Evolutionary conservation across 2,888 invertebrate species (phyloP).

Genomic region (Phrixothrix hirtus): DNA sequence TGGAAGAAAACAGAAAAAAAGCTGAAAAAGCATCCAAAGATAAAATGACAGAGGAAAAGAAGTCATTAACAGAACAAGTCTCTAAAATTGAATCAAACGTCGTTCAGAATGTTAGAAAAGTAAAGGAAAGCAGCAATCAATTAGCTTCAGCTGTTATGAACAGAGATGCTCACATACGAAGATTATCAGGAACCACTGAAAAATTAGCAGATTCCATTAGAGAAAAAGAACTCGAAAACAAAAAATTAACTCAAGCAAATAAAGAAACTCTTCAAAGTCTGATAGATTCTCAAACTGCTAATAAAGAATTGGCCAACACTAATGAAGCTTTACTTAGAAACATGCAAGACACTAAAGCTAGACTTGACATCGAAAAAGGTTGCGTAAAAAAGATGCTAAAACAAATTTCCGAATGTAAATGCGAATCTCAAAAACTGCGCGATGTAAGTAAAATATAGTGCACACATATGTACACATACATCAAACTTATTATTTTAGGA

Average conservation of each 20-base stretch:
- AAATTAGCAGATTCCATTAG: conserved; percentile 22
- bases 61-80: conserved; percentile 8
- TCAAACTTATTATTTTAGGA: conserved; percentile 7
- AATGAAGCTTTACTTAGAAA: conserved; percentile 5
- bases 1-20: conserved; percentile 5
- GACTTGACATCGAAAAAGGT: conserved; percentile 5
- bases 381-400: conserved; percentile 2
- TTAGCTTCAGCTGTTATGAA: conserved; percentile 9
- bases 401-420: conserved; percentile 5
- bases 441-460: conserved; percentile 5
- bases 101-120: conserved; percentile 7
- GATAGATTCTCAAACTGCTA: conserved; percentile 24
- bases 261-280: conserved; percentile 22
- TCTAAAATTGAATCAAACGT: conserved; percentile 14
- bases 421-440: neutral
- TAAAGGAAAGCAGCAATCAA: neutral
- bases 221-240: conserved; percentile 27
- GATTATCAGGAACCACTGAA: conserved; percentile 21
- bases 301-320: conserved; percentile 16
- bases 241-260: conserved; percentile 15
- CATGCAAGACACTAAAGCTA: conserved; percentile 13
- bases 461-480: neutral
- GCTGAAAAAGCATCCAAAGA: conserved; percentile 8
- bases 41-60: conserved; percentile 14
- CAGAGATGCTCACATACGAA: conserved; percentile 26